Percentiles rank a stretch among this genome's conserved stretches.
These are phyloP conservation scores for Neoascia interrupta DNA, from an alignment of 2,888 invertebrate species.

Conservation along the genomic window DNA sequence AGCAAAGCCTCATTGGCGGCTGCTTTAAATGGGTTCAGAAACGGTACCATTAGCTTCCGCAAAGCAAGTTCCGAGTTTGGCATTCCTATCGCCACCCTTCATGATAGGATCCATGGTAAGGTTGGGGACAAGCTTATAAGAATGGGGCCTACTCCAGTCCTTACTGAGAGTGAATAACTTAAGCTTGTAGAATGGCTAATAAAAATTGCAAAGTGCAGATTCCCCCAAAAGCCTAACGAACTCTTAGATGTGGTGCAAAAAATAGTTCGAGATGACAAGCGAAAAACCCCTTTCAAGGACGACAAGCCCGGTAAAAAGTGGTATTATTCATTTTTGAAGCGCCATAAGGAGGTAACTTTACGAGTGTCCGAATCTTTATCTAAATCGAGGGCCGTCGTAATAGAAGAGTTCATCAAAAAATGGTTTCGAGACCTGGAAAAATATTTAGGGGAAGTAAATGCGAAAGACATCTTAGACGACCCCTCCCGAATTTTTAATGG, in stretches of 20 bases:
- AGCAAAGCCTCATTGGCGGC: neutral
- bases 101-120: neutral
- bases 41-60: neutral
- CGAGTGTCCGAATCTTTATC: constrained; percentile 9
- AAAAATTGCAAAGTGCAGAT: too few relatives aligned
- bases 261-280: constrained; percentile 7
- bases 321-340: constrained; percentile 17
- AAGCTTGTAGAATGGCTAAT: neutral
- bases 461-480: constrained; percentile 19
- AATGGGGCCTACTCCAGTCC: neutral
- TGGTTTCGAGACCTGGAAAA: neutral
- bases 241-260: constrained; percentile 2
- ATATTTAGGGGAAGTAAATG: constrained; percentile 4
- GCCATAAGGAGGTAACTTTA: neutral
- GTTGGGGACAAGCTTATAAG: neutral
- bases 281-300: constrained; percentile 11
- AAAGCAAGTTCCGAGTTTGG: neutral
- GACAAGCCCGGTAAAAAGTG: constrained; percentile 19
- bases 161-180: neutral
- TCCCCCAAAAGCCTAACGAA: neutral
- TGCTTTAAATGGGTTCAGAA: neutral
- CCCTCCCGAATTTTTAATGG: constrained; percentile 25
- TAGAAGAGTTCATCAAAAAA: neutral
- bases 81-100: neutral
- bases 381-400: constrained; percentile 6